A percentile compares a stretch with the other conserved stretches of the same genome.
These are phyloP conservation scores for Apamea crenata DNA, from an alignment of 2,888 invertebrate genomes.

Conservation along the genomic window DNA sequence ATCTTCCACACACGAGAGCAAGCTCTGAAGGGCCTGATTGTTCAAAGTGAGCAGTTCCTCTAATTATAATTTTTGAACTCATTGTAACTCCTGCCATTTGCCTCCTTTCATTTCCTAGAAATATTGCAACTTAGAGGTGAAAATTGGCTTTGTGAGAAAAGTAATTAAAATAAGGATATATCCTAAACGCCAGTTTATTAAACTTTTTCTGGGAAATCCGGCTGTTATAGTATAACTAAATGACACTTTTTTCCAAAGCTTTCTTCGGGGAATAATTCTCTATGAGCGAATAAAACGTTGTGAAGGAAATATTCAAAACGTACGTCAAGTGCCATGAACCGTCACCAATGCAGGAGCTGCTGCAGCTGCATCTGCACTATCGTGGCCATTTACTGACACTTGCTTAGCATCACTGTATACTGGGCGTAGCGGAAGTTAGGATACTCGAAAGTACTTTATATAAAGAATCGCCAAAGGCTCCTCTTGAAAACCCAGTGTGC, in stretches of 20 bases:
- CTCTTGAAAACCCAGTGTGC: constrained; percentile 19
- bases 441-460: constrained; percentile 13
- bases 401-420: background rate
- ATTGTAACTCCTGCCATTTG: background rate
- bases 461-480: constrained; percentile 9
- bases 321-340: background rate
- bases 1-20: background rate
- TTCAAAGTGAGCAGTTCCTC: background rate
- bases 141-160: background rate
- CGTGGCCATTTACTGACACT: background rate
- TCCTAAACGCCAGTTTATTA: background rate
- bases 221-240: too few relatives aligned
- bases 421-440: background rate
- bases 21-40: background rate
- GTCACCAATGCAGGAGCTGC: too few relatives aligned
- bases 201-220: background rate
- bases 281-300: background rate
- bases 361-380: background rate
- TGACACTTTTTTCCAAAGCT: background rate
- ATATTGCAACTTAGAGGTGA: background rate
- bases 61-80: background rate
- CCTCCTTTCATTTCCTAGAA: background rate
- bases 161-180: background rate
- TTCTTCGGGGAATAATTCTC: background rate
- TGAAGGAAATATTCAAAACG: background rate